Conservation (phyloP, 2,888 invertebrate genomes). For the Leptinotarsa haldemani region DNA sequence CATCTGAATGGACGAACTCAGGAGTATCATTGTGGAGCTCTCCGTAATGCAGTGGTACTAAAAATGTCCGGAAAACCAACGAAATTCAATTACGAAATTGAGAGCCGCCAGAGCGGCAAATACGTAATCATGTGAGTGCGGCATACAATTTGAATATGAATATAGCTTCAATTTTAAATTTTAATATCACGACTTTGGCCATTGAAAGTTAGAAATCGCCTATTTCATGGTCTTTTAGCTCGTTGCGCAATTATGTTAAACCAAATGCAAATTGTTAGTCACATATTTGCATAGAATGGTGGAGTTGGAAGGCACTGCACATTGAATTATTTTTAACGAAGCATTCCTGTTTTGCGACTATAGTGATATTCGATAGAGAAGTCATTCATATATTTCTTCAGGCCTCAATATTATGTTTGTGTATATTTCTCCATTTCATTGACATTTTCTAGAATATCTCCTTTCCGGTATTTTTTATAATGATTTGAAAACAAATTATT, state of each 20-base stretch:
- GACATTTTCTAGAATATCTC: not conserved
- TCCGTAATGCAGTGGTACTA: not conserved
- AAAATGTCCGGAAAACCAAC: conserved; percentile 7
- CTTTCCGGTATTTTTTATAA: too few relatives aligned
- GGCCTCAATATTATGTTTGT: too few relatives aligned
- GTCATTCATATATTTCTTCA: not conserved
- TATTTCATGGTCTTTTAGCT: conserved; percentile 55
- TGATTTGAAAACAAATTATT: too few relatives aligned
- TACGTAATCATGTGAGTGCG: conserved; percentile 11
- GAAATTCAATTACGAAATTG: conserved; percentile 5
- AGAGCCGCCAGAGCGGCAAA: not conserved
- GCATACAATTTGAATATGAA: conserved; percentile 52
- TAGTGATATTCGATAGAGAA: not conserved
- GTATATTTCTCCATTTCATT: not conserved
- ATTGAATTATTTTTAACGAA: not conserved
- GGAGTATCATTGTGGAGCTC: not conserved
- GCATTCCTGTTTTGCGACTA: not conserved
- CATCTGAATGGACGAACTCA: not conserved
- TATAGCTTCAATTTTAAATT: conserved; percentile 54
- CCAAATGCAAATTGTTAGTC: conserved; percentile 50
- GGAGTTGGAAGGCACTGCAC: conserved; percentile 12
- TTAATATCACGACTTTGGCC: conserved; percentile 48
- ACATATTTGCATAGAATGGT: conserved; percentile 48
- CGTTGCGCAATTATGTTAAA: conserved; percentile 54
- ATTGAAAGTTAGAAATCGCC: conserved; percentile 50